Base-by-base conservation (phyloP, 2,113 vertebrate genomes). In the Gallinago jamesoni region DNA sequence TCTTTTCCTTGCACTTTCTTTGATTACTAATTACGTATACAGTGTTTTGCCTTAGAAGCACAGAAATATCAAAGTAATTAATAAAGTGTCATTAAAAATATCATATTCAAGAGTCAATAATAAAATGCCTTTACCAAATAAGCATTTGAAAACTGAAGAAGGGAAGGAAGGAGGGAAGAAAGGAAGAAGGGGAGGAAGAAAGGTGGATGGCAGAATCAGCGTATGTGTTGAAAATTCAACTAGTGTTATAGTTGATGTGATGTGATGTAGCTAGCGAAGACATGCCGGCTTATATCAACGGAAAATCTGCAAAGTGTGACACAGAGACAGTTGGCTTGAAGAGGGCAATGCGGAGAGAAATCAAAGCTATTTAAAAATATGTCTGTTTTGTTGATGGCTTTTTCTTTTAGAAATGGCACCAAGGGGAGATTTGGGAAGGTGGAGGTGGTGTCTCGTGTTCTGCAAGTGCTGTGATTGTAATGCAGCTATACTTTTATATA, bases 361-460 rank as follows among this genome's bases (percentile, higher is more conserved):
- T 75, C 52, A 73, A 85, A 79, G 9, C 16, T 47, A 62, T 48
- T 86, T 74, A 41, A 45, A 62, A 85, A 45, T 77, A 57, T 24
- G 15, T 4, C 20, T 84, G 2, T 63, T 86, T 69, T 63, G 19
- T 41, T 62, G 20, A 69, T 59, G 57, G 4, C 13, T 39, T 88
- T 60, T 92, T 63, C 33, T 22, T 88, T 30, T 24, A 66, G 37
- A 25, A 84, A 31, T 69, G n/a, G 6, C 11, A 70, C 3, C 12
- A 43, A 82, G 52, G 82, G 12, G 47, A 79, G 22, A 39, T 59
- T 75, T 80, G 16, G 30, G 24, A 66, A 60, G 6, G 14, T 8
- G 4, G 14, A 4, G 9, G 13, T 10, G 3, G 4, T 43, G 27
- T 86, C 30, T 77, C 1, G 0, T n/a, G 1, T 84, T 82, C 27